phyloP scores from a whole-genome alignment of 2,888 invertebrate species.

The Physocephala rufipes region DNA sequence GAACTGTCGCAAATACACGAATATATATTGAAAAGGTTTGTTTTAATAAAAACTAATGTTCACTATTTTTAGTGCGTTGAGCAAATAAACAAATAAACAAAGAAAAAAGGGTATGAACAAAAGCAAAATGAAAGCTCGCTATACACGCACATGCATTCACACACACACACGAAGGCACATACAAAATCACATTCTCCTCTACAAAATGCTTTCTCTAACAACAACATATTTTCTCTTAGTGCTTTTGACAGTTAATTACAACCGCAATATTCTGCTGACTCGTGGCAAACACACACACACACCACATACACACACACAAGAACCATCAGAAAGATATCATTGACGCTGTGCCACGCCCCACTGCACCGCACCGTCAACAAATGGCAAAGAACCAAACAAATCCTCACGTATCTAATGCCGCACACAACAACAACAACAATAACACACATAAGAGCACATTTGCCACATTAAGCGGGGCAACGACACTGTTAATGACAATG shows the following conservation, averaged over 20 bases:
- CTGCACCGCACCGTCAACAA: too few relatives aligned
- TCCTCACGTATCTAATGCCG: neutral
- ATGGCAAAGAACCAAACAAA: neutral
- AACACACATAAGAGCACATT: neutral
- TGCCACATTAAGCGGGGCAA: neutral
- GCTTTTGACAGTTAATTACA: constrained; percentile 33
- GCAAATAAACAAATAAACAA: neutral
- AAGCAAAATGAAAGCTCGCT: neutral
- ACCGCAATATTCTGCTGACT: constrained; percentile 24
- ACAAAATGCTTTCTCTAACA: neutral
- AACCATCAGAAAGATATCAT: too few relatives aligned
- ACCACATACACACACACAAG: neutral
- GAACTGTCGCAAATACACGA: too few relatives aligned
- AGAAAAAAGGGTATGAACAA: neutral
- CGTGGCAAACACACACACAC: neutral
- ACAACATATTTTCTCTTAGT: constrained; percentile 5
- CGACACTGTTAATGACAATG: neutral
- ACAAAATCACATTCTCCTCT: neutral
- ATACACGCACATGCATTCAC: neutral
- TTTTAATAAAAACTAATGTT: neutral
- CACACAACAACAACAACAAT: neutral
- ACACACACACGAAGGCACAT: neutral
- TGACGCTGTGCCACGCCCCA: neutral
- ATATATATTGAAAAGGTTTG: neutral
- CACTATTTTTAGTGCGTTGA: neutral